phyloP scores from a whole-genome alignment of 64 coral and sea anemone species.

The Orbicella faveolata region DNA sequence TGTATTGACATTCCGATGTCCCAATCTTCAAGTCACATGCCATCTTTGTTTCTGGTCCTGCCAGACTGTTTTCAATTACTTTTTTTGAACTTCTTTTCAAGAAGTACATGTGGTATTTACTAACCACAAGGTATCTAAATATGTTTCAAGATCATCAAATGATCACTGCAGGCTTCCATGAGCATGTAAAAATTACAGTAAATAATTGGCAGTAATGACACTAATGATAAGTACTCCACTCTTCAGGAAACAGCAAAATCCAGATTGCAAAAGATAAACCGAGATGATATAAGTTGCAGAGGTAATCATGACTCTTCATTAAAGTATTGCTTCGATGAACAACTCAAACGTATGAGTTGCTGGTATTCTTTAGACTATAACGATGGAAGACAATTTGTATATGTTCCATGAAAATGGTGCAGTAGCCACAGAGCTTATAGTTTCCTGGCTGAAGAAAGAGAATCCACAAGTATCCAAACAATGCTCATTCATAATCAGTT shows the following conservation, averaged over 20 bases:
- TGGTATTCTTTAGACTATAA: background rate
- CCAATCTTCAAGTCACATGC: background rate
- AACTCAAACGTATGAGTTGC: background rate
- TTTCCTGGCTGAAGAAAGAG: background rate
- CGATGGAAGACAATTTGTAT: background rate
- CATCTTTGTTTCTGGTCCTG: background rate
- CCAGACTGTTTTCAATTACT: background rate
- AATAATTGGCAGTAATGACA: background rate
- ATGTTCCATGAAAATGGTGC: background rate
- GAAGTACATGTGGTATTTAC: background rate
- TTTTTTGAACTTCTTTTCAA: background rate
- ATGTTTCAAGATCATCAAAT: background rate
- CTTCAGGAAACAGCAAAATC: background rate
- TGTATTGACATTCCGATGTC: background rate
- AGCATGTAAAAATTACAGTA: too few species aligned
- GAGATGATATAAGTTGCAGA: too few species aligned
- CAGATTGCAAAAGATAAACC: background rate
- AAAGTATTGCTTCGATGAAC: background rate
- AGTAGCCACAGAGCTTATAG: background rate
- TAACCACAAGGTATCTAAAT: background rate
- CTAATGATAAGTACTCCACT: background rate
- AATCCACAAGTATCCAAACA: slow-evolving; percentile 20
- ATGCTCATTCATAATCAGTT: slow-evolving; percentile 41
- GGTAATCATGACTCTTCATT: too few species aligned
- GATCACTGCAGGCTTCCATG: too few species aligned